A percentile compares a stretch with the other conserved stretches of the same genome.
Conservation (phyloP, 2,797 vertebrate species). For the Pempheris klunzingeri region DNA sequence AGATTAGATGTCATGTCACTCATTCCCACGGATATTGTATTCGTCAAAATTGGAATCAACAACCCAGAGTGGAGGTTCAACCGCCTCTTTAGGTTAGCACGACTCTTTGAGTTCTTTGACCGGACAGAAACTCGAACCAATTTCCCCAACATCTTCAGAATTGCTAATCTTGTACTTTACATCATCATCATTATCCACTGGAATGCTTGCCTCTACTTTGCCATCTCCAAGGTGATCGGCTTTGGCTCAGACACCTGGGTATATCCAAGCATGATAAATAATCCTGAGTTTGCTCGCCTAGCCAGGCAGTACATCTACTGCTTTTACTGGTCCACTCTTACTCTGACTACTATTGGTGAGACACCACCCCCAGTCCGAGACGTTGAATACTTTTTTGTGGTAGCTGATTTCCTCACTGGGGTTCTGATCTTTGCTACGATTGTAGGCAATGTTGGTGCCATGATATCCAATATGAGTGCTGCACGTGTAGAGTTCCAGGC, state of each 20-base stretch:
- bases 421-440: constrained; percentile 98
- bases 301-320: constrained; percentile 94
- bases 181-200: constrained; percentile 98
- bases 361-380: constrained; percentile 94
- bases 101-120: constrained; percentile 97
- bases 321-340: constrained; percentile 97
- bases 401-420: constrained; percentile 94
- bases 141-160: constrained; percentile 95
- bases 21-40: constrained; percentile 91
- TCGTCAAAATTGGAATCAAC: constrained; percentile 88
- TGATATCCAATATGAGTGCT: constrained; percentile 98
- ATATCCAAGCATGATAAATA: constrained; percentile 87
- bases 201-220: constrained; percentile 96
- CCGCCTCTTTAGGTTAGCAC: constrained; percentile 89
- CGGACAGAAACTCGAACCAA: constrained; percentile 97
- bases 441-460: constrained; percentile 96
- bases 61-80: constrained; percentile 95
- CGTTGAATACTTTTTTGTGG: constrained; percentile 94
- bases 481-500: constrained; percentile 94
- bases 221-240: constrained; percentile 93
- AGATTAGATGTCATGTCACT: constrained; percentile 91
- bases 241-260: constrained; percentile 96
- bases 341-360: constrained; percentile 96
- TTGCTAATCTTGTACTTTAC: constrained; percentile 95
- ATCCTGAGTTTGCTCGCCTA: constrained; percentile 84